Evolutionary conservation across 2,888 invertebrate genomes (phyloP).

Genomic region (Pollenia angustigena): DNA sequence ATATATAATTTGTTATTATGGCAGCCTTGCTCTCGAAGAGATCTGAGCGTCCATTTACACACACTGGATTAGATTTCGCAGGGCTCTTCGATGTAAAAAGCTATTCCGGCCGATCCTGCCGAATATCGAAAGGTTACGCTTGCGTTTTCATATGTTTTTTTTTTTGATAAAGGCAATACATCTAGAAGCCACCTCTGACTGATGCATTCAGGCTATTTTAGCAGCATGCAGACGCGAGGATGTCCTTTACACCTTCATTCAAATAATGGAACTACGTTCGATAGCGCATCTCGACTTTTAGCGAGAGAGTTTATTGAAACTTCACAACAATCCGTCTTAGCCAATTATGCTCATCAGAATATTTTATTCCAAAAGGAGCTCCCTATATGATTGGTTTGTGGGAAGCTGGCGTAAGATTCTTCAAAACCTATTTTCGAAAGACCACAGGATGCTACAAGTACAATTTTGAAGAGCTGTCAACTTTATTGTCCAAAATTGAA

Average conservation of each 20-base stretch:
- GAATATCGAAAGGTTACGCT: background rate
- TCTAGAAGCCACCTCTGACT: background rate
- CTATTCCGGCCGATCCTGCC: background rate
- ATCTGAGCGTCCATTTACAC: background rate
- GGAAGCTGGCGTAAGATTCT: background rate
- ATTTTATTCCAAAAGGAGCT: constrained; percentile 2
- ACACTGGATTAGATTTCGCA: background rate
- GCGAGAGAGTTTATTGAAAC: background rate
- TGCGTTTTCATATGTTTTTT: background rate
- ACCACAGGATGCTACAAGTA: background rate
- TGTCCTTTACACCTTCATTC: background rate
- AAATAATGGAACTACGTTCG: background rate
- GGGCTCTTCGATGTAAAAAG: background rate
- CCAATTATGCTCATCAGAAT: background rate
- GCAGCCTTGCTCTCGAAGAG: background rate
- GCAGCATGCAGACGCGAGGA: background rate
- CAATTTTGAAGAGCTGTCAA: background rate
- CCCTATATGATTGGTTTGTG: background rate
- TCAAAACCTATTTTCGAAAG: background rate
- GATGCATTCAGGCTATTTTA: background rate
- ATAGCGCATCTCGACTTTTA: background rate
- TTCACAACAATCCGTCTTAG: background rate
- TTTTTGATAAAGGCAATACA: background rate
- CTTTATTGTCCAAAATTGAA: constrained; percentile 3
- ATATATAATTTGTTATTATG: background rate